Evolutionary conservation across 2,888 invertebrate species (phyloP), one percentile per base, ranked within the genome.

Genomic region (Parascotia fuliginaria): DNA sequence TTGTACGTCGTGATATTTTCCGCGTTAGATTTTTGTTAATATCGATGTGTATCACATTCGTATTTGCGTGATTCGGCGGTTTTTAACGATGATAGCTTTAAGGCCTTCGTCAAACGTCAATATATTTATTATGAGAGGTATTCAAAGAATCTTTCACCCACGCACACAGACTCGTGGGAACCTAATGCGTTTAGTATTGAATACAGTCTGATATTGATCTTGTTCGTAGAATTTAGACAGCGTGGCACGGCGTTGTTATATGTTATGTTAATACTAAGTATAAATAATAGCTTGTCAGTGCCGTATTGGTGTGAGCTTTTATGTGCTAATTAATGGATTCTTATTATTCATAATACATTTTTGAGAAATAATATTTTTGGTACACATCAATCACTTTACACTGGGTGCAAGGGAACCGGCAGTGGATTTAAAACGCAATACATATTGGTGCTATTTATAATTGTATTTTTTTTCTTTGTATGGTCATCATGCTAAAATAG

Each of bases 21-120:
- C 70, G 70, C 71, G 49, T 55, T 62, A 47, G 51, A 65, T 74
- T 75, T 75, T 75, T 14, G 45, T 65, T 72, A 70, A 70, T 72
- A 76, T 57, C 28, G 60, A 61, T 81, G 75, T 73, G 60, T 73
- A 71, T 78, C 77, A 77, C 70, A 67, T 69, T 62, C 58, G 73
- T 84, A 85, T 87, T 89, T 87, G 86, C 88, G 82, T 89, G 90
- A 89, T 87, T 78, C 82, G 81, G 82, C 83, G 73, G 74, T 84
- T 88, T 83, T 76, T 44, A 60, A 78, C 67, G 83, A 79, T 88
- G 88, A 88, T 86, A 85, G 84, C 72, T 72, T 55, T 33, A 50
- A 45, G 48, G 61, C 71, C 74, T 60, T 75, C 75, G 73, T 81
- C 83, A 83, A 74, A 77, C 75, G 69, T 86, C 85, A 81, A 76